Evolutionary conservation across 2,113 vertebrate genomes (phyloP), one percentile per base, ranked within the genome.

Genomic region (Sylvia atricapilla): DNA sequence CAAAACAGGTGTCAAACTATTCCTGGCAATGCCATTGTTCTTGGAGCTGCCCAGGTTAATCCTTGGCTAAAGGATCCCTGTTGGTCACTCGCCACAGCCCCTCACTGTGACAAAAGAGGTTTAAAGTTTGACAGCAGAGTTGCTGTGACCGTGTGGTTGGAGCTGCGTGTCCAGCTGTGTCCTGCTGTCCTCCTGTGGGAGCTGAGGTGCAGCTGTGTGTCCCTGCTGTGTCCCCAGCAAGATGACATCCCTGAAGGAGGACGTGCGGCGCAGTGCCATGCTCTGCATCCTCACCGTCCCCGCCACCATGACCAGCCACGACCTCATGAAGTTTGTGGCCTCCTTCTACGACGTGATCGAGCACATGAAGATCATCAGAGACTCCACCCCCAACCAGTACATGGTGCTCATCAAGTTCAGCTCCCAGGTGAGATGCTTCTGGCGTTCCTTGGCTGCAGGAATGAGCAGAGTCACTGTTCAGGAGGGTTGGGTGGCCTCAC

Each of bases 321-420:
- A 99, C 97, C 99, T 99, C 92, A 99, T 99, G 99, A 99, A 99
- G 98, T 99, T 99, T n/a, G 97, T 99, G 97, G 99, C 99, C 24
- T 98, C 99, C 3, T 99, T 99, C 96, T 99, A 99, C 22, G 99
- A 99, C 8, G 99, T 99, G 41, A 99, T 99, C 27, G 99, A 99
- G 97, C 99, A 99, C 96, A 99, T 99, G 99, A 99, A 99, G 97
- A 99, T 99, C 97, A 99, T 99, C 93, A 97, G 99, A 37, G 99
- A 99, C 96, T 99, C 99, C 60, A 99, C 98, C 55, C 99, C 99
- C 3, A 99, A 99, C 97, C 99, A 99, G 90, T 99, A 99, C 96
- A 99, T 99, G 99, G 99, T 99, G 90, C 98, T 99, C 89, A 98
- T 99, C 85, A 99, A 99, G 95, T 99, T 99, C 77, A 98, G 98